Evolutionary conservation across 1,140 invertebrate species (phyloP).

Genomic region (Macrosteles quadrilineatus): DNA sequence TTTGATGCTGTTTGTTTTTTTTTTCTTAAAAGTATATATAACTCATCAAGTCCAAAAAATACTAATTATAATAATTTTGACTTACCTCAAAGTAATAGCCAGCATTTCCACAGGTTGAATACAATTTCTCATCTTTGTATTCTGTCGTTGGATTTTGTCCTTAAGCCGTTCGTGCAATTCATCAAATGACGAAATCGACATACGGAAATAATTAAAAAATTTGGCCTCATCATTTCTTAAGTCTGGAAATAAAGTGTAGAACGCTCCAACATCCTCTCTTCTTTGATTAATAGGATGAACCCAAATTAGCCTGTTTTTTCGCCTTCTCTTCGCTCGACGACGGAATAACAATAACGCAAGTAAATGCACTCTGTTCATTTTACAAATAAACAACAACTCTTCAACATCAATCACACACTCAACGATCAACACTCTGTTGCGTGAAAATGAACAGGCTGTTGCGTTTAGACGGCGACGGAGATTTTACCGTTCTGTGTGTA

Average conservation of each 20-base stretch:
- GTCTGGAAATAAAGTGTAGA: slow-evolving; percentile 17
- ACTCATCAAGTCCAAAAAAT: no score
- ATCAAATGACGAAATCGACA: slow-evolving; percentile 22
- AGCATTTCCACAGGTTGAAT: slow-evolving; percentile 18
- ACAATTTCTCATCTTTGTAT: slow-evolving; percentile 16
- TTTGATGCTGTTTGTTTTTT: no score
- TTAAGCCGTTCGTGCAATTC: slow-evolving; percentile 13
- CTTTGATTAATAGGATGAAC: slow-evolving; percentile 12
- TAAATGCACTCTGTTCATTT: not conserved
- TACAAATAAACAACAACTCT: no score
- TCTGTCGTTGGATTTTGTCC: slow-evolving; percentile 3
- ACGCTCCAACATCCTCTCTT: slow-evolving; percentile 15
- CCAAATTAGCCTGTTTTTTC: slow-evolving; percentile 12
- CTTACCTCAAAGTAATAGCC: slow-evolving; percentile 16
- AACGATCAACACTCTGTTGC: no score
- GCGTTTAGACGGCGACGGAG: no score
- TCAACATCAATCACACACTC: no score
- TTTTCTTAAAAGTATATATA: no score
- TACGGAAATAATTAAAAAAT: not conserved
- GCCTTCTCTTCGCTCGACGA: slow-evolving; percentile 12
- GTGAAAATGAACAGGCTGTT: no score
- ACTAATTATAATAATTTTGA: not conserved
- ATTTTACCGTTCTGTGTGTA: no score
- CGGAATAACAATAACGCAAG: slow-evolving; percentile 10
- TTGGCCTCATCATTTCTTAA: slow-evolving; percentile 3